A percentile compares a stretch with the other conserved stretches of the same genome.
phyloP scores from a whole-genome alignment of 2,888 invertebrate genomes.

The Microctonus brassicae region DNA sequence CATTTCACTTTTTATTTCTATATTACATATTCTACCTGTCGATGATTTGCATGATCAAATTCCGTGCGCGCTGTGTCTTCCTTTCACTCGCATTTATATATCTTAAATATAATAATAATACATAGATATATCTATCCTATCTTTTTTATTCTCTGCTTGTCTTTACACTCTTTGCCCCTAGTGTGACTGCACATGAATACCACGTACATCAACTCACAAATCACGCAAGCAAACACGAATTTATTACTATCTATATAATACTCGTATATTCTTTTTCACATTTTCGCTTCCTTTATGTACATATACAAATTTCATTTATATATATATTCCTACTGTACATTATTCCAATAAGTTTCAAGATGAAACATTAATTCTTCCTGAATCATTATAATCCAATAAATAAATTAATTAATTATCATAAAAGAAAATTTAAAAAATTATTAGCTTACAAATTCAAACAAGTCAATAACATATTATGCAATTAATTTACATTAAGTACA shows the following conservation, averaged over 20 bases:
- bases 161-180: constrained; percentile 29
- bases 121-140: no score
- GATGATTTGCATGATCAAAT: constrained; percentile 52
- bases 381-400: no score
- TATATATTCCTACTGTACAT: not conserved
- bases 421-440: no score
- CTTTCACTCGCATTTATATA: constrained; percentile 34
- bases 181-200: not conserved
- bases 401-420: no score
- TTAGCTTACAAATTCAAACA: no score
- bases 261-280: not conserved
- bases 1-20: constrained; percentile 4
- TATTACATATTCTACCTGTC: constrained; percentile 50
- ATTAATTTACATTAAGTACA: not conserved
- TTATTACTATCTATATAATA: constrained; percentile 18
- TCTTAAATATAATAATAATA: no score
- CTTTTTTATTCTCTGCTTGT: constrained; percentile 10
- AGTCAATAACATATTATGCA: no score
- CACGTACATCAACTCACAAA: constrained; percentile 32
- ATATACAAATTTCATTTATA: not conserved
- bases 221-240: constrained; percentile 36
- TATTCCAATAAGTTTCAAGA: not conserved
- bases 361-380: not conserved
- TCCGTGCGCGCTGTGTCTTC: constrained; percentile 15
- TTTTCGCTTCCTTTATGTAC: not conserved